Base-by-base conservation (phyloP, 1,140 invertebrate species). In the Monomorium pharaonis region DNA sequence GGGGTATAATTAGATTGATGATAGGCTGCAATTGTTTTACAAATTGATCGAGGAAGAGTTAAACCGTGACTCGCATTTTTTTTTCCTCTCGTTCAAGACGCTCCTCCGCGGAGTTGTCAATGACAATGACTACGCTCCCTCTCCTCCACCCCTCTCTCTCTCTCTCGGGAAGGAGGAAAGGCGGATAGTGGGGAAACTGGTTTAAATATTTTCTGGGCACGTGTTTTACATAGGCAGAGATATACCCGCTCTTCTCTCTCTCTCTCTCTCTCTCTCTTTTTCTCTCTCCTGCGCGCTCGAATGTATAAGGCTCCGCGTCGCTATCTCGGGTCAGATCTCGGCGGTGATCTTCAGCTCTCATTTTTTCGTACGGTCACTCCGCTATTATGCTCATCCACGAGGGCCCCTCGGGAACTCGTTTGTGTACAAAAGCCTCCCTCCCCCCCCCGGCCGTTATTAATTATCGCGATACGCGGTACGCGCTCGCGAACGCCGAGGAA, bases 141-240 rank as follows among this genome's bases (percentile, higher is more conserved):
- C 63, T 21, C 18, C 24, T 24, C 56, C 51, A 24, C 65, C 12
- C 2, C 6, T 14, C n/a, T n/a, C n/a, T n/a, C n/a, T n/a, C n/a
- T 14, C 58, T 12, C 54, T 14, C 21, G n/a, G 10, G 67, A 77
- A 74, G 56, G 16, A 72, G 86, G 54, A 47, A 12, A 56, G 62
- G 58, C 27, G 51, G 51, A 67, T 75, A 51, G 83, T 85, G 77
- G 70, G 33, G 80, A 85, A 92, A 92, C 92, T 92, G 92, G 91
- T 93, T 93, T 89, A 91, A 93, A 93, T 92, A 92, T 90, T 92
- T 92, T 91, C 89, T 89, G 85, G 89, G 92, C 90, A 93, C 92
- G 90, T 93, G 92, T 93, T 93, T 87, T 91, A 92, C 91, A 92
- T 92, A 89, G 87, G 86, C 81, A 92, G 87, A 91, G 85, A 93